These are phyloP conservation scores for Megalopta genalis DNA, from an alignment of 1,140 invertebrate genomes.

Conservation along the genomic window DNA sequence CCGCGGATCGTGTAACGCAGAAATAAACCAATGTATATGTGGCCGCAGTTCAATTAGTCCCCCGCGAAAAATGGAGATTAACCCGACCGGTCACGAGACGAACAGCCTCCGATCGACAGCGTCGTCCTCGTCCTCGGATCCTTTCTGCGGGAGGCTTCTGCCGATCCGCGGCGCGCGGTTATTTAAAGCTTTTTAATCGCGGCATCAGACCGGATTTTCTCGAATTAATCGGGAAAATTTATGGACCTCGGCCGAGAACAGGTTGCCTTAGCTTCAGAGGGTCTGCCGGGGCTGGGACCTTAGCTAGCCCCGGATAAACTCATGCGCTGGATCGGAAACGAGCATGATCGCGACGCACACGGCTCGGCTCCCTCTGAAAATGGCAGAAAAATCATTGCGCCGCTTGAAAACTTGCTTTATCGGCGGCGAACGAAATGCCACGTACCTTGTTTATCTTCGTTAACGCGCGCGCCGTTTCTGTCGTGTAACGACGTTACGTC, in stretches of 20 bases:
- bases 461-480: too few relatives aligned
- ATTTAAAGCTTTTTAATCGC: constrained; percentile 22
- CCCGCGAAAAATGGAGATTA: neutral
- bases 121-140: too few relatives aligned
- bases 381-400: too few relatives aligned
- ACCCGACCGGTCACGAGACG: neutral
- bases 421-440: too few relatives aligned
- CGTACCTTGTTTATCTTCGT: too few relatives aligned
- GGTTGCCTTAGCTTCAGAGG: constrained; percentile 28
- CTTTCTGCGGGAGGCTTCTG: neutral
- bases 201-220: constrained; percentile 17
- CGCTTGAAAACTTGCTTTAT: too few relatives aligned
- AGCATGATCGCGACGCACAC: too few relatives aligned
- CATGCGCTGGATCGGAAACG: neutral
- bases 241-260: constrained; percentile 14
- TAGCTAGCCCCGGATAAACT: neutral
- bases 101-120: neutral
- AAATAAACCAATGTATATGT: neutral
- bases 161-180: neutral
- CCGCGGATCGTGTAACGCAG: neutral
- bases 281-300: neutral
- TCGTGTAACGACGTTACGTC: too few relatives aligned
- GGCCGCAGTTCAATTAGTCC: too few relatives aligned
- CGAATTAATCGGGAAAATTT: constrained; percentile 49
- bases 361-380: too few relatives aligned